Conservation (phyloP, 2,888 invertebrate genomes). For the Hirtodrosophila alboralis region DNA sequence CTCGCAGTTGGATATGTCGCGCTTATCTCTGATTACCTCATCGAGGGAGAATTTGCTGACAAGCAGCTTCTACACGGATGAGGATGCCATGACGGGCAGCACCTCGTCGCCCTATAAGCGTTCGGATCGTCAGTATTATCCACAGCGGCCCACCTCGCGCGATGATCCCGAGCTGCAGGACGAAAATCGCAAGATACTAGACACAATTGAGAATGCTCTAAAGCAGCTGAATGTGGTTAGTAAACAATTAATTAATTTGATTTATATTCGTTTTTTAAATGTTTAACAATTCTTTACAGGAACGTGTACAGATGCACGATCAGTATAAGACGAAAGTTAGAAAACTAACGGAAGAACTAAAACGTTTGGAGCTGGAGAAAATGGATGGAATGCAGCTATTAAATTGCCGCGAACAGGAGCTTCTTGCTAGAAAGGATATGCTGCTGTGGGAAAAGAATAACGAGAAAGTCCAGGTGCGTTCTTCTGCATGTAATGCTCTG, state of each 20-base stretch:
- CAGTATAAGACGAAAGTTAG: slow-evolving; percentile 84
- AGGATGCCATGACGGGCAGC: slow-evolving; percentile 72
- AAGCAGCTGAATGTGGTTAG: slow-evolving; percentile 85
- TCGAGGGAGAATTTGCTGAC: slow-evolving; percentile 88
- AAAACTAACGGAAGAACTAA: slow-evolving; percentile 85
- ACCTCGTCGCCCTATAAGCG: slow-evolving; percentile 79
- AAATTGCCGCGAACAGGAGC: slow-evolving; percentile 85
- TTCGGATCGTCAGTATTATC: slow-evolving; percentile 82
- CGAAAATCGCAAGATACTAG: slow-evolving; percentile 88
- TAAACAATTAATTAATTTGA: too few species aligned
- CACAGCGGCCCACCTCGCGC: slow-evolving; percentile 82
- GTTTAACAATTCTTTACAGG: slow-evolving; percentile 75
- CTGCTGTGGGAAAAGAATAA: slow-evolving; percentile 84
- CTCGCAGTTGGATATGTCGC: slow-evolving; percentile 90
- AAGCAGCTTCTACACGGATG: slow-evolving; percentile 81
- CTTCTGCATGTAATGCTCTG: slow-evolving; percentile 11
- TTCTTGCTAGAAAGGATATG: slow-evolving; percentile 84
- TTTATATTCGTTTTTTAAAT: too few species aligned
- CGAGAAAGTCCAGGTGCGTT: slow-evolving; percentile 83
- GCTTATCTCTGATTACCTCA: slow-evolving; percentile 91
- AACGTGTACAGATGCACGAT: slow-evolving; percentile 85
- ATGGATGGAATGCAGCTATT: slow-evolving; percentile 86
- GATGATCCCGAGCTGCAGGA: slow-evolving; percentile 87
- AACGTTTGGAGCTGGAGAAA: slow-evolving; percentile 84
- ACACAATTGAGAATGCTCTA: slow-evolving; percentile 88